phyloP scores from a whole-genome alignment of 2,888 invertebrate genomes.

The Ditula angustiorana region DNA sequence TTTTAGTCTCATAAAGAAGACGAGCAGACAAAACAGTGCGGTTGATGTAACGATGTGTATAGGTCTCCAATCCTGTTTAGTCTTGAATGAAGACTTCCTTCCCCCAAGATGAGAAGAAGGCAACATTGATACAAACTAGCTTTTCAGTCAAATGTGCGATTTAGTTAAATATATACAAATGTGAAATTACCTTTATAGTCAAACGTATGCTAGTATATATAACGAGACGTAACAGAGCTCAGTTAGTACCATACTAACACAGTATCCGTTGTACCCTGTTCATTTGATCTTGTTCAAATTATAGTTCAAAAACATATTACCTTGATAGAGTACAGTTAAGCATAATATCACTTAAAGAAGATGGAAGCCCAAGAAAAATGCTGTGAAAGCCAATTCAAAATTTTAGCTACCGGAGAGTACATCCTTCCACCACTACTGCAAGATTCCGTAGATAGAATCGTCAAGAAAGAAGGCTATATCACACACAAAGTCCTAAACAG shows the following conservation, averaged over 20 bases:
- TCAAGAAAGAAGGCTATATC: constrained; percentile 48
- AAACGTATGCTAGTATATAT: background rate
- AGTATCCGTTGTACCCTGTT: background rate
- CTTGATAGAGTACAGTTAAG: too few species aligned
- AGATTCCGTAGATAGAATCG: constrained; percentile 48
- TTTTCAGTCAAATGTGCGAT: background rate
- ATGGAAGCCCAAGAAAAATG: background rate
- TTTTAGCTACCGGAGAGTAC: background rate
- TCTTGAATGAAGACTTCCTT: too few species aligned
- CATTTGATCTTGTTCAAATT: too few species aligned
- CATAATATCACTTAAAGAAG: too few species aligned
- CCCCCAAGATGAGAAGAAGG: too few species aligned
- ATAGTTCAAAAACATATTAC: too few species aligned
- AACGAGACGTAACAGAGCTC: background rate
- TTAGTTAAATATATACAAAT: background rate
- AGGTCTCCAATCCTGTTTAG: too few species aligned
- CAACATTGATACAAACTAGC: too few species aligned
- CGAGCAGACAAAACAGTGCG: too few species aligned
- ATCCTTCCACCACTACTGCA: constrained; percentile 36
- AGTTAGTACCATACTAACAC: background rate
- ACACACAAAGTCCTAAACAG: constrained; percentile 47
- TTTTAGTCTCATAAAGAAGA: too few species aligned
- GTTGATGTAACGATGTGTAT: too few species aligned
- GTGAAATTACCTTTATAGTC: background rate
- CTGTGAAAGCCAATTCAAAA: background rate